Conservation (phyloP, 1,140 invertebrate species). For the Batillaria attramentaria region DNA sequence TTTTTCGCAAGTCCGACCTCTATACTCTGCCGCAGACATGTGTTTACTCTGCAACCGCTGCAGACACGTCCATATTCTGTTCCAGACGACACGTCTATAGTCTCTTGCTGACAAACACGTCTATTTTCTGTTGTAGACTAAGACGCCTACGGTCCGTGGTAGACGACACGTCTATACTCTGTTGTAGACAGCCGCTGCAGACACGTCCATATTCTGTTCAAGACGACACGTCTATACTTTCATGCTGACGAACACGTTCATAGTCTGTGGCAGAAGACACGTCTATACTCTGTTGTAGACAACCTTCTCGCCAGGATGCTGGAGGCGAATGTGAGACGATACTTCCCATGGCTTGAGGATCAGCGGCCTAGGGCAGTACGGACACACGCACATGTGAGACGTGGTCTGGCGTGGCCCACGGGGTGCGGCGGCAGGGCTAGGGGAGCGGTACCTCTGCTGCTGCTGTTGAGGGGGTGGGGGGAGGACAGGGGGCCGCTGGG, state of each 20-base stretch:
- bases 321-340: constrained; percentile 48
- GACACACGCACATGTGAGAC: constrained; percentile 44
- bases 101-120: not conserved
- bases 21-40: not conserved
- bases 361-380: constrained; percentile 48
- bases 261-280: not conserved
- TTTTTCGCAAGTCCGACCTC: too few species aligned
- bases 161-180: not conserved
- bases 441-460: constrained; percentile 16
- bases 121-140: not conserved
- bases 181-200: not conserved
- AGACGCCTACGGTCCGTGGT: not conserved
- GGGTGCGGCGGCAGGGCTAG: constrained; percentile 6
- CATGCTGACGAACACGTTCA: not conserved
- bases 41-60: not conserved
- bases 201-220: not conserved
- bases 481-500: not conserved
- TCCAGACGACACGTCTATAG: not conserved
- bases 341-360: constrained; percentile 47
- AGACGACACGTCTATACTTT: not conserved
- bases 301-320: constrained; percentile 46
- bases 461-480: not conserved
- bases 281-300: constrained; percentile 13
- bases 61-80: not conserved
- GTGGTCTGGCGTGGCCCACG: not conserved